These are phyloP conservation scores for Cenopis cana DNA, from an alignment of 2,888 invertebrate genomes.

Conservation along the genomic window DNA sequence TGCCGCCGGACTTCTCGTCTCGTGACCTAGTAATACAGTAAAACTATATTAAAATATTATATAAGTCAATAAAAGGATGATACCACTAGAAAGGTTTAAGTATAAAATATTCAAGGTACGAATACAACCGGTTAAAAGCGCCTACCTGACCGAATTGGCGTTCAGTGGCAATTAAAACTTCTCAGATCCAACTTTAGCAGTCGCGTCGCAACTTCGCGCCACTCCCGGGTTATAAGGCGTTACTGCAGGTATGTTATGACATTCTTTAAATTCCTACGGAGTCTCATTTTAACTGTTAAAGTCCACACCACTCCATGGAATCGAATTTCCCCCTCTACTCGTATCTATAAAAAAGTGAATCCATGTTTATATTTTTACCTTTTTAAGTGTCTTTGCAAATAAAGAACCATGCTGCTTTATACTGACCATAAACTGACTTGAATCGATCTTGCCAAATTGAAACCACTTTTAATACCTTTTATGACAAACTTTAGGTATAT, in stretches of 20 bases:
- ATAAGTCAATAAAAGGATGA: background rate
- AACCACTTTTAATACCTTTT: too few species aligned
- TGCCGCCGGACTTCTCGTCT: too few species aligned
- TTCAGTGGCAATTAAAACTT: conserved; percentile 82
- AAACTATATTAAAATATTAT: too few species aligned
- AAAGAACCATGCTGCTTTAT: too few species aligned
- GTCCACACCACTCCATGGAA: background rate
- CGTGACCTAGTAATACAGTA: too few species aligned
- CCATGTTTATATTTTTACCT: too few species aligned
- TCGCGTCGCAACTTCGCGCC: conserved; percentile 70
- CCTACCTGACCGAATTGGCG: conserved; percentile 65
- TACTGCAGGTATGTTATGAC: conserved; percentile 32
- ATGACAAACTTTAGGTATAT: too few species aligned
- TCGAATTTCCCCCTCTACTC: background rate
- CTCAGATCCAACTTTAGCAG: conserved; percentile 78
- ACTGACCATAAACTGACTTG: too few species aligned
- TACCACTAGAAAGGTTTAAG: conserved; percentile 4
- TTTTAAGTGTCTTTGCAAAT: too few species aligned
- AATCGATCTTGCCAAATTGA: too few species aligned
- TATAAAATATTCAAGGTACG: conserved; percentile 58
- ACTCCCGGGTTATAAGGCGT: conserved; percentile 40
- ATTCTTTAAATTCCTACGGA: conserved; percentile 28
- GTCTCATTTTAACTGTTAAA: conserved; percentile 23
- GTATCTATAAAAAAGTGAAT: too few species aligned
- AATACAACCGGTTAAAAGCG: conserved; percentile 65